These are phyloP conservation scores for Noctua fimbriata DNA, from an alignment of 2,888 invertebrate genomes.

Conservation along the genomic window DNA sequence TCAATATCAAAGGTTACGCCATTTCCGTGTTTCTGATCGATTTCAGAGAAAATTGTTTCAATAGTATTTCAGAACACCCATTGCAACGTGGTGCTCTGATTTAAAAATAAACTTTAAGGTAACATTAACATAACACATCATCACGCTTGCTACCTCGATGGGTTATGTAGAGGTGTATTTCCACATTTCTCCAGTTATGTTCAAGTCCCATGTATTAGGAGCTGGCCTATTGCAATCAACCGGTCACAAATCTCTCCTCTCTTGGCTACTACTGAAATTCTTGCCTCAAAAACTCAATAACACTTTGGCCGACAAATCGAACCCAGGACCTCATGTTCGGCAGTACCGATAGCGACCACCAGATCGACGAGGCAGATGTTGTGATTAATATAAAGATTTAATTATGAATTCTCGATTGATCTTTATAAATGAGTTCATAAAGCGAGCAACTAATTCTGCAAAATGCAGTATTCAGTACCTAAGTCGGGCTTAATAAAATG, in stretches of 20 bases:
- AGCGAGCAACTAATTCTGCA: conserved; percentile 22
- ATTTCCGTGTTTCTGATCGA: neutral
- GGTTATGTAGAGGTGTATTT: neutral
- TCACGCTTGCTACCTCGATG: neutral
- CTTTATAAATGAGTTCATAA: conserved; percentile 31
- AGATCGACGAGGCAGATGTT: neutral
- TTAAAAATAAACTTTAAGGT: neutral
- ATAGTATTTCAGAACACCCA: neutral
- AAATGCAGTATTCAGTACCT: conserved; percentile 29
- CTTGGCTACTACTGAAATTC: neutral
- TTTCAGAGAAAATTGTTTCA: neutral
- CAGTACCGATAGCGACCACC: neutral
- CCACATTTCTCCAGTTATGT: neutral
- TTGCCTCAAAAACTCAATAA: neutral
- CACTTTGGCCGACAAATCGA: neutral
- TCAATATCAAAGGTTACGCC: neutral
- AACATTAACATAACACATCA: neutral
- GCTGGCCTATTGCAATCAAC: neutral
- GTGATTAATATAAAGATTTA: neutral
- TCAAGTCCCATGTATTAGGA: neutral
- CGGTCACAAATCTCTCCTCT: neutral
- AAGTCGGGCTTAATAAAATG: conserved; percentile 50
- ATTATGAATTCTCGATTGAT: conserved; percentile 24
- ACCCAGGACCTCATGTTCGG: neutral
- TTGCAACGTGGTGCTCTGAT: neutral